Evolutionary conservation across 2,113 vertebrate species (phyloP), one percentile per base, ranked within the genome.

Genomic region (Paedocypris sp.): DNA sequence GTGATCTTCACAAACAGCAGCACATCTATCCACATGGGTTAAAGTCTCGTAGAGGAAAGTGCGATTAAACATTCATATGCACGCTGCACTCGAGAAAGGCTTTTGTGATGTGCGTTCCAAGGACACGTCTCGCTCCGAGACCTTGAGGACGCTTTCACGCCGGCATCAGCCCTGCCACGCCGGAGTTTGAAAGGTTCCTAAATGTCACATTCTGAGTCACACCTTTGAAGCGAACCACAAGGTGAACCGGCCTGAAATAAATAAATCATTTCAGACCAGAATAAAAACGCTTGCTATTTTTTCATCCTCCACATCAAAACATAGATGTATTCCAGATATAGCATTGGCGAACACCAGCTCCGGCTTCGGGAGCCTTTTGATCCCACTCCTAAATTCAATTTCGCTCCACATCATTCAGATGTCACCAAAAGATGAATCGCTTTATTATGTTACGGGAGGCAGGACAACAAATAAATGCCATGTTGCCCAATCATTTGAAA

Each of bases 231-330:
- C 59, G 48, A 43, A 39, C 16, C 13, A 23, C 62, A 12, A 47
- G 23, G 22, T 39, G 46, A 41, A 26, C 33, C 15, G 38, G 22
- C 16, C 15, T 6, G 6, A 22, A 6, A 32, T 33, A 50, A 29
- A 61, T 28, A 36, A 5, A 39, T 9, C 15, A 8, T n/a, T n/a
- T 10, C 18, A 42, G 29, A 62, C 35, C 13, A 52, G 28, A 61
- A 63, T 36, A 59, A 53, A 68, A 66, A 50, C 41, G 53, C 32
- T 45, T 46, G 50, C 60, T 16, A 56, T 58, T 67, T 59, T 67
- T 69, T 73, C 41, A 73, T 73, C 54, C 54, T 16, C 54, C 20
- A 67, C 64, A 67, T 73, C 71, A 73, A 70, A 73, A 68, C 54
- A 62, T 43, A 58, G 25, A 20, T 41, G n/a, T 29, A 64, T 28